Conservation (phyloP, 2,797 vertebrate genomes). For the Pangasius macronema region DNA sequence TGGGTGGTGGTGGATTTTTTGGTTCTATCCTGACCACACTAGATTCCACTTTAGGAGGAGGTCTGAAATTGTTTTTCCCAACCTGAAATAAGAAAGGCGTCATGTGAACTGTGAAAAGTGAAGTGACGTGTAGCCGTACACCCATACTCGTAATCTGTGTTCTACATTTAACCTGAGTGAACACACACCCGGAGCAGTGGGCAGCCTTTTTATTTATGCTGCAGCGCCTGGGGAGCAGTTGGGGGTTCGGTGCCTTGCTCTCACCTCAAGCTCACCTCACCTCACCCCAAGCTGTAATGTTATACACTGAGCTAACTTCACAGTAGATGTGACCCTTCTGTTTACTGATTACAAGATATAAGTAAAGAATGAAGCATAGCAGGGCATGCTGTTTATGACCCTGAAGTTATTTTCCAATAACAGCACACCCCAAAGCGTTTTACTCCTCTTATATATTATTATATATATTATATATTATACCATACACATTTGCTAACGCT, state of each 20-base stretch:
- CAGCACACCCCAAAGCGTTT: background rate
- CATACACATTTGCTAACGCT: background rate
- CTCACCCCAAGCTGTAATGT: no score
- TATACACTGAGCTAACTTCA: no score
- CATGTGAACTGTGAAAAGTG: no score
- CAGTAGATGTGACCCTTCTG: background rate
- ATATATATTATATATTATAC: no score
- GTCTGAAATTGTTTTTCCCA: constrained; percentile 96
- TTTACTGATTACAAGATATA: background rate
- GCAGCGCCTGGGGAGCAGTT: no score
- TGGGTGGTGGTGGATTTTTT: constrained; percentile 94
- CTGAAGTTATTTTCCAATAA: background rate
- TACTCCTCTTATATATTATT: background rate
- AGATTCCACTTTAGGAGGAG: constrained; percentile 97
- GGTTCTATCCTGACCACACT: constrained; percentile 98
- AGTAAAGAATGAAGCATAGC: background rate
- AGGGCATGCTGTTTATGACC: background rate
- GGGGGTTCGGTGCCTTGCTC: no score
- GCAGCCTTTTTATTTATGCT: no score
- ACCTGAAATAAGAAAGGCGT: constrained; percentile 78
- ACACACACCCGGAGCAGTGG: no score
- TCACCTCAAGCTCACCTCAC: no score
- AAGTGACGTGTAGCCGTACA: no score
- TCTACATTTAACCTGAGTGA: no score
- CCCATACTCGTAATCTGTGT: no score